Percentiles rank a stretch among this genome's conserved stretches.
Evolutionary conservation across 2,113 vertebrate genomes (phyloP).

Genomic region (Gracilinanus agilis): DNA sequence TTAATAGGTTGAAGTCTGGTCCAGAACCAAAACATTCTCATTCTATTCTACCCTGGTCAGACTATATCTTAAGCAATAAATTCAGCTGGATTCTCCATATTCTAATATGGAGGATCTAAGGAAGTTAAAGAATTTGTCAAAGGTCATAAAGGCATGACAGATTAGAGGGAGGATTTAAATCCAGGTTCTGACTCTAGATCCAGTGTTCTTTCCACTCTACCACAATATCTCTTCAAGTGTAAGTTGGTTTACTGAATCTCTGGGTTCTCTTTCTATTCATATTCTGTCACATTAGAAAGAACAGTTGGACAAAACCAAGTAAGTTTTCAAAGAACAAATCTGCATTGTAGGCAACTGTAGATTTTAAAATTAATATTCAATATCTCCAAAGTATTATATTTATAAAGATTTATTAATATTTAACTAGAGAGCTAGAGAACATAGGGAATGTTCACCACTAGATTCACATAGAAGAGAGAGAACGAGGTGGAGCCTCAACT

Average conservation of each 20-base stretch:
- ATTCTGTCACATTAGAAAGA: not conserved
- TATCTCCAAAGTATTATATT: no score
- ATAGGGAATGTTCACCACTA: no score
- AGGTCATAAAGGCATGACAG: not conserved
- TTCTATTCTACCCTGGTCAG: not conserved
- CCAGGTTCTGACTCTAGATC: not conserved
- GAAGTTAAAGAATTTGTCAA: not conserved
- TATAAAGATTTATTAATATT: no score
- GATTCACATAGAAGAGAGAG: no score
- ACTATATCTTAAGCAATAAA: not conserved
- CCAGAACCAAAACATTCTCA: not conserved
- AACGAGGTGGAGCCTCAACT: no score
- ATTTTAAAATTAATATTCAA: no score
- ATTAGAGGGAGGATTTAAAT: not conserved
- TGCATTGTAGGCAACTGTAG: no score
- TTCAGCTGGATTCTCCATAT: not conserved
- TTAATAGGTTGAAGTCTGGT: not conserved
- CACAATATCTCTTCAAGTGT: not conserved
- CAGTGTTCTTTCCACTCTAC: not conserved
- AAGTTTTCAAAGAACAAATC: not conserved
- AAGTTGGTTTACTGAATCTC: no score
- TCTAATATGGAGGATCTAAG: not conserved
- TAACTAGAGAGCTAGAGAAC: no score
- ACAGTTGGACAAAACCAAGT: not conserved
- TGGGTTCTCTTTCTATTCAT: not conserved